Percentiles rank a stretch among this genome's conserved stretches.
Evolutionary conservation across 23 tunicate genomes (phyloP).

Genomic region (Aplidium turbinatum): DNA sequence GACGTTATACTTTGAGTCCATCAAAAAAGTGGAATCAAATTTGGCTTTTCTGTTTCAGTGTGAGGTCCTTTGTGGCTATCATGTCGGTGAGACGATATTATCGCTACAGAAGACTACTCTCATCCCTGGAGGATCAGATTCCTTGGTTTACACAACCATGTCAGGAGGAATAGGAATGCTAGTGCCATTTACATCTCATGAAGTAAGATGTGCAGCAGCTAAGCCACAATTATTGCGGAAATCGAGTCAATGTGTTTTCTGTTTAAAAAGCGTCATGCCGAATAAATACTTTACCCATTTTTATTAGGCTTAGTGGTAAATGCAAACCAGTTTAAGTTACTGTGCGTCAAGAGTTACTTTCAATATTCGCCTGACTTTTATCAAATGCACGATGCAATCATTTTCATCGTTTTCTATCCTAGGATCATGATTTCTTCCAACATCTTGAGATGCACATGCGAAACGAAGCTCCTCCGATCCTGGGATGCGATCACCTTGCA

Average conservation of each 20-base stretch:
- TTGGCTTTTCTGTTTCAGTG: conserved; percentile 48
- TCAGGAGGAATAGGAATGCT: conserved; percentile 97
- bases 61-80: conserved; percentile 73
- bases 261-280: neutral
- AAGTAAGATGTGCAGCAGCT: no score
- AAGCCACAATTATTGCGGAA: no score
- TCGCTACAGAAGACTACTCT: conserved; percentile 88
- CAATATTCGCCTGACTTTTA: no score
- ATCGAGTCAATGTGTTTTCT: neutral
- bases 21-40: no score
- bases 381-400: no score
- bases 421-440: conserved; percentile 98
- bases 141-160: conserved; percentile 87
- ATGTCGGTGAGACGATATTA: conserved; percentile 85
- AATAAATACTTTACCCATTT: no score
- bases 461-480: conserved; percentile 74
- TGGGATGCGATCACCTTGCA: conserved; percentile 94
- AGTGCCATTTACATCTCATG: conserved; percentile 92
- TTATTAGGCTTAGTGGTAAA: no score
- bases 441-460: conserved; percentile 98
- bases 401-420: neutral
- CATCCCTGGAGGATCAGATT: conserved; percentile 94
- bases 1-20: no score
- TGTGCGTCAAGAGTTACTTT: neutral
- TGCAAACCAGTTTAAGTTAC: no score